These are phyloP conservation scores for Leuctra nigra DNA, from an alignment of 2,888 invertebrate genomes.

Conservation along the genomic window DNA sequence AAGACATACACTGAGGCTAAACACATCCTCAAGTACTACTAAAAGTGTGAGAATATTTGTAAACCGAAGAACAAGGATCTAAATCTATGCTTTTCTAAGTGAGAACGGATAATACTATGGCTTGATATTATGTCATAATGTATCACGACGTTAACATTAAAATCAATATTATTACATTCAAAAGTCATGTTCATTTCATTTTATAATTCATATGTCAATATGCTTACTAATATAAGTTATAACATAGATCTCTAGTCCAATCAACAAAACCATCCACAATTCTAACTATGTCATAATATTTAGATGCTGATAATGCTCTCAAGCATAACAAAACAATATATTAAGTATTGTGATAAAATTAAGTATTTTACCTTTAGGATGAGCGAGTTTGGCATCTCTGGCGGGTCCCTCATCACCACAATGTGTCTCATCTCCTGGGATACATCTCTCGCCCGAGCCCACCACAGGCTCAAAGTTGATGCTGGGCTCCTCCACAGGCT, in stretches of 20 bases:
- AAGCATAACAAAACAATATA: background rate
- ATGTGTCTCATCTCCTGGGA: constrained; percentile 86
- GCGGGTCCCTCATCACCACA: constrained; percentile 96
- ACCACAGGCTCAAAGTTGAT: constrained; percentile 81
- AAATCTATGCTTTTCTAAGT: background rate
- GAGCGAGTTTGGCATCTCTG: constrained; percentile 81
- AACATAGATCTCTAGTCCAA: no score
- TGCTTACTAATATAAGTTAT: no score
- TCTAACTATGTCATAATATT: no score
- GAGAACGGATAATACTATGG: background rate
- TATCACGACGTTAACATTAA: no score
- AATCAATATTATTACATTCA: no score
- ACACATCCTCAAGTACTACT: no score
- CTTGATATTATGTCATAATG: background rate
- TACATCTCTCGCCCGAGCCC: constrained; percentile 89
- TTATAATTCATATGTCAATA: no score
- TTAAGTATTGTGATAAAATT: constrained; percentile 21
- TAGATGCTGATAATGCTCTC: no score
- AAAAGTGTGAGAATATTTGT: no score
- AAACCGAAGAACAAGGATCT: background rate
- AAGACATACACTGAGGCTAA: no score
- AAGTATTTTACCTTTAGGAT: constrained; percentile 77
- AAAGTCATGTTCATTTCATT: no score
- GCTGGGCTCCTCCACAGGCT: constrained; percentile 73
- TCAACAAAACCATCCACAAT: no score